Percentiles rank a stretch among this genome's conserved stretches.
phyloP scores from a whole-genome alignment of 37 sponge, comb jelly and placozoan species.

The Beroe forskalii region DNA sequence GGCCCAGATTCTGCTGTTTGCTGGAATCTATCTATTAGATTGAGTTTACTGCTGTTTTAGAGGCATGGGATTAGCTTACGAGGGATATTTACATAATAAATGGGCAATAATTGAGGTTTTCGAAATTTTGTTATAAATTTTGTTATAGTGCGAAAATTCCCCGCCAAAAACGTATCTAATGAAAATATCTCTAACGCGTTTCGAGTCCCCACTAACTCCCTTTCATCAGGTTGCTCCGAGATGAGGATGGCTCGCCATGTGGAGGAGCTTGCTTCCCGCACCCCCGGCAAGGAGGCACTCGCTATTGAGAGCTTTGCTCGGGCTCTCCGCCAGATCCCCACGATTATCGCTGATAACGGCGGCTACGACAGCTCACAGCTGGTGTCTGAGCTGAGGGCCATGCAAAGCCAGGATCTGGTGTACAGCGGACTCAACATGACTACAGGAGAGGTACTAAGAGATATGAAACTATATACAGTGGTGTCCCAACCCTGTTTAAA shows the following conservation, averaged over 20 bases:
- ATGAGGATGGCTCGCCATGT: conserved; percentile 98
- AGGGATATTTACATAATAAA: neutral
- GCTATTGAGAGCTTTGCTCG: conserved; percentile 95
- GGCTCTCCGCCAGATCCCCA: conserved; percentile 87
- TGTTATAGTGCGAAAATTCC: too few relatives aligned
- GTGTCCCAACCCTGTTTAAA: too few relatives aligned
- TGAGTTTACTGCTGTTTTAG: too few relatives aligned
- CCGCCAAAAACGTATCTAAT: too few relatives aligned
- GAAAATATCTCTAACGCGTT: too few relatives aligned
- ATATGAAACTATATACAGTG: too few relatives aligned
- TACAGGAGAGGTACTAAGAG: conserved; percentile 51
- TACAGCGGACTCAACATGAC: conserved; percentile 75
- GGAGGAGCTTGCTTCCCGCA: conserved; percentile 78
- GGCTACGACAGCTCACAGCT: conserved; percentile 97
- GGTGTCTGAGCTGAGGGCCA: conserved; percentile 81
- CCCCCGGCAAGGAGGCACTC: conserved; percentile 93
- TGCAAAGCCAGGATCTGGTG: conserved; percentile 78
- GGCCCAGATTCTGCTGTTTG: neutral
- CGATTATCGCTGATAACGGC: conserved; percentile 94
- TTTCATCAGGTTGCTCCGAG: conserved; percentile 81
- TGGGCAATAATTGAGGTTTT: neutral
- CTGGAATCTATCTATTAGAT: neutral
- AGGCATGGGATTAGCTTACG: too few relatives aligned
- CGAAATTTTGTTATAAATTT: neutral
- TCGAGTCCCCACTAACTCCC: neutral